Percentiles rank a stretch among this genome's conserved stretches.
phyloP scores from a whole-genome alignment of 2,113 vertebrate genomes.

The Stegastes partitus region DNA sequence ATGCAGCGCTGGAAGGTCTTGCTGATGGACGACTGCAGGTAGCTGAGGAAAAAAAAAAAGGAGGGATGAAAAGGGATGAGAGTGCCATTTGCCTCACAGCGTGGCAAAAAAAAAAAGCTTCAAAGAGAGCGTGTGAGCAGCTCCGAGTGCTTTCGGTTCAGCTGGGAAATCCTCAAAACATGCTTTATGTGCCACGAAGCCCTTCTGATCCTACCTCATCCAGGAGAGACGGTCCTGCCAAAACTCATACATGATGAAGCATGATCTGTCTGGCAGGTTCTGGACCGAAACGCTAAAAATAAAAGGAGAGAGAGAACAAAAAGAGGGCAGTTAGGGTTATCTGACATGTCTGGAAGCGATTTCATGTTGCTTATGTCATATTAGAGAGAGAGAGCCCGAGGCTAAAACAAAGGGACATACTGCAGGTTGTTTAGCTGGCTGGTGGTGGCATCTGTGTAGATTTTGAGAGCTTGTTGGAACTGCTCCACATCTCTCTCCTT shows the following conservation, averaged over 20 bases:
- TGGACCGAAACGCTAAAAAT: slow-evolving; percentile 88
- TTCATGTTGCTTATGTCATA: slow-evolving; percentile 33
- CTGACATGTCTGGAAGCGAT: slow-evolving; percentile 19
- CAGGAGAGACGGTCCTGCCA: slow-evolving; percentile 94
- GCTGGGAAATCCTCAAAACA: slow-evolving; percentile 8
- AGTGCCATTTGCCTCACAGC: slow-evolving; percentile 1
- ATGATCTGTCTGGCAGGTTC: slow-evolving; percentile 88
- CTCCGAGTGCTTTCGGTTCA: neutral
- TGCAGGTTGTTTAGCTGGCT: slow-evolving; percentile 91
- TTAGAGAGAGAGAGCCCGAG: slow-evolving; percentile 13
- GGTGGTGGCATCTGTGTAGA: slow-evolving; percentile 89
- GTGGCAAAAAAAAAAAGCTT: slow-evolving; percentile 1
- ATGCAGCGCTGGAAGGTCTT: slow-evolving; percentile 81
- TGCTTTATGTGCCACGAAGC: slow-evolving; percentile 6
- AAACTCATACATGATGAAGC: slow-evolving; percentile 94
- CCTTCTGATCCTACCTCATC: slow-evolving; percentile 86
- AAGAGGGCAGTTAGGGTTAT: slow-evolving; percentile 12
- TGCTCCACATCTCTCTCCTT: slow-evolving; percentile 85
- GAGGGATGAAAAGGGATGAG: slow-evolving; percentile 22
- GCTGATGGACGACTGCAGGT: slow-evolving; percentile 89
- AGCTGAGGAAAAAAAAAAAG: slow-evolving; percentile 81
- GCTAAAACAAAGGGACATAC: slow-evolving; percentile 81
- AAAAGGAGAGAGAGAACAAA: neutral
- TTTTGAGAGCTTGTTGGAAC: slow-evolving; percentile 89
- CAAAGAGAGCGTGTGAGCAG: slow-evolving; percentile 20